Evolutionary conservation across 2,113 vertebrate species (phyloP), one percentile per base, ranked within the genome.

Genomic region (Larimichthys crocea): DNA sequence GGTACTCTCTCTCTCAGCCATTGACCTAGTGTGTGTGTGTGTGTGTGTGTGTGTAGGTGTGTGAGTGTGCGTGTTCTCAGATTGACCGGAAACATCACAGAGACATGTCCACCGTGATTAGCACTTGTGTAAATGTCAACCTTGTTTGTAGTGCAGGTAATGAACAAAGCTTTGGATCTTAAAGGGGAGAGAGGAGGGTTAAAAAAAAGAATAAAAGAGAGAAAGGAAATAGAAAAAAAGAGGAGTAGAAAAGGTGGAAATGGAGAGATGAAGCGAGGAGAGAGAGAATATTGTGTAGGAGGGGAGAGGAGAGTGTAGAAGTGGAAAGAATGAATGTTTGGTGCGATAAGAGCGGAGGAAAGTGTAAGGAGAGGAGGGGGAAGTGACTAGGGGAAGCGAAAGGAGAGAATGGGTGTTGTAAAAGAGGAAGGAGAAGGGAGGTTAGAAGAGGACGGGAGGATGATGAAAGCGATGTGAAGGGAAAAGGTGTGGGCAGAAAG

Each of bases 111-210:
- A 61, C 82, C 79, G 79, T 75, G 86, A 92, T 91, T 92, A 92
- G 79, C 86, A 80, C 87, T 85, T 82, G 87, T 86, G 89, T 87
- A 92, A 92, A 93, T 90, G 91, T 92, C 91, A 92, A 67, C 79
- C 73, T 77, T 92, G 83, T 92, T 92, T 90, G 86, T 57, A 53
- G 31, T 72, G 64, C 56, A 76, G 80, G 84, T 88, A 88, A 91
- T 87, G 87, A 92, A 91, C 81, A 83, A 83, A 68, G 82, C 77
- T 29, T 22, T 31, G 42, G 56, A 65, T 71, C 16, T 40, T 50
- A 40, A 44, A 6, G 22, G 42, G 65, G 40, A 35, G 42, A 35
- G 15, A 0, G 8, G 35, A 1, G 7, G 35, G 35, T 26, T 26
- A 26, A 29, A 29, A 29, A 29, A 11, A 5, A 19, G 16, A 31